Conservation (phyloP, 53 echinoderm and acorn worm species). For the Patiria pectinifera region DNA sequence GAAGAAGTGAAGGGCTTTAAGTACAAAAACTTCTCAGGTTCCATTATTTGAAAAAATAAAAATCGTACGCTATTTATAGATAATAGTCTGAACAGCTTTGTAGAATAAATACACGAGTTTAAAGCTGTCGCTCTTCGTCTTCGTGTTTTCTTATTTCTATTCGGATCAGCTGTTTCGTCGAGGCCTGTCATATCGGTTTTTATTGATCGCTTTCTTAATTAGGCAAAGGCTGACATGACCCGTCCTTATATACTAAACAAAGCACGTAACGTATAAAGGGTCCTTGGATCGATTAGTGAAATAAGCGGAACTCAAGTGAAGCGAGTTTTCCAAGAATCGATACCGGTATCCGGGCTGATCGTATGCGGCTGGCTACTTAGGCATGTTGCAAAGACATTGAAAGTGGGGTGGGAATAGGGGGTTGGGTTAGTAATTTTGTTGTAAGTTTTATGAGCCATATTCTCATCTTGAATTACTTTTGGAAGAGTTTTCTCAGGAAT, state of each 20-base stretch:
- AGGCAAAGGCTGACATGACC: background rate
- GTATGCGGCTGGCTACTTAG: background rate
- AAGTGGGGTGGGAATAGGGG: too few relatives aligned
- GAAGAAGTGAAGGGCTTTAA: too few relatives aligned
- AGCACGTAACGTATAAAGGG: background rate
- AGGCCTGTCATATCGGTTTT: background rate
- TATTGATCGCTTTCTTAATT: conserved; percentile 6
- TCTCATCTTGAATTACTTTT: too few relatives aligned
- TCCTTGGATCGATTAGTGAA: conserved; percentile 3
- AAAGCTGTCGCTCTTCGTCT: background rate
- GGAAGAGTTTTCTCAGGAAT: too few relatives aligned
- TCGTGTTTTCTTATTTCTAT: background rate
- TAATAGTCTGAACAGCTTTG: too few relatives aligned
- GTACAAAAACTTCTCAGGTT: too few relatives aligned
- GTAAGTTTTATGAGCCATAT: too few relatives aligned
- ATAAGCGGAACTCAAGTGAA: background rate
- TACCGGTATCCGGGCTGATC: background rate
- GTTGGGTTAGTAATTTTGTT: too few relatives aligned
- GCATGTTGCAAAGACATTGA: too few relatives aligned
- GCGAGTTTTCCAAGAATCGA: background rate
- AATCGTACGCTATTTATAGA: too few relatives aligned
- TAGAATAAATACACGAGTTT: background rate
- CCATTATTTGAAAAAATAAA: too few relatives aligned
- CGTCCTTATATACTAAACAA: background rate
- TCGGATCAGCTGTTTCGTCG: background rate